These are phyloP conservation scores for Caenorhabditis latens DNA, from an alignment of 1,140 invertebrate genomes.

Conservation along the genomic window DNA sequence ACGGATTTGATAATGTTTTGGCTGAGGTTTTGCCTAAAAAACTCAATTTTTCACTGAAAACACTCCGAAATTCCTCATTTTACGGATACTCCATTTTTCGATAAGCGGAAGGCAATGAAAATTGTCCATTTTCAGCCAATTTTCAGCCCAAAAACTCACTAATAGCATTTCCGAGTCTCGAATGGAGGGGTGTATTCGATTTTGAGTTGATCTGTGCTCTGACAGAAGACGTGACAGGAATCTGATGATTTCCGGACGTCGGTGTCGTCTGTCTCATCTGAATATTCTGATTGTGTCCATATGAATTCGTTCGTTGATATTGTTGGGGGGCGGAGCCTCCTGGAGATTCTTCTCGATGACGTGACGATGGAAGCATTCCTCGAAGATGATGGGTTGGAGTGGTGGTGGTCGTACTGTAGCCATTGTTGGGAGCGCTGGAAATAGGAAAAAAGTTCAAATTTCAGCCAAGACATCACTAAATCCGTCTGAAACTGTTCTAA, in stretches of 20 bases:
- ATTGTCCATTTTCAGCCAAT: too few relatives aligned
- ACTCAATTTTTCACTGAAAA: too few relatives aligned
- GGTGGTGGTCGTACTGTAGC: neutral
- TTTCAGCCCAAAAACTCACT: neutral
- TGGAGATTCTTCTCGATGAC: neutral
- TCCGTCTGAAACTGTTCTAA: too few relatives aligned
- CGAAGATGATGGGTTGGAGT: neutral
- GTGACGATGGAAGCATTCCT: neutral
- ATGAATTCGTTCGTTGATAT: too few relatives aligned
- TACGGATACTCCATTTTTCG: constrained; percentile 1
- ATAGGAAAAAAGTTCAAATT: too few relatives aligned
- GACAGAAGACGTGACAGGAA: neutral
- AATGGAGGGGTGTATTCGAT: neutral
- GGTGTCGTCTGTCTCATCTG: neutral
- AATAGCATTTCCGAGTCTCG: constrained; percentile 23
- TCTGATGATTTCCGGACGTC: neutral
- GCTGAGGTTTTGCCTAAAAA: too few relatives aligned
- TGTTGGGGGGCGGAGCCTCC: neutral
- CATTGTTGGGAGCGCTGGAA: constrained; percentile 3
- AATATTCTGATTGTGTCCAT: neutral
- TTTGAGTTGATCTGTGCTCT: neutral
- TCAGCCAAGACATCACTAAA: too few relatives aligned
- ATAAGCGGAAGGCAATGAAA: constrained; percentile 27
- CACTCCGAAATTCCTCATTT: neutral
- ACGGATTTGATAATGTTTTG: too few relatives aligned